Evolutionary conservation across 2,113 vertebrate genomes (phyloP).

Genomic region (Rhinolophus ferrumequinum): DNA sequence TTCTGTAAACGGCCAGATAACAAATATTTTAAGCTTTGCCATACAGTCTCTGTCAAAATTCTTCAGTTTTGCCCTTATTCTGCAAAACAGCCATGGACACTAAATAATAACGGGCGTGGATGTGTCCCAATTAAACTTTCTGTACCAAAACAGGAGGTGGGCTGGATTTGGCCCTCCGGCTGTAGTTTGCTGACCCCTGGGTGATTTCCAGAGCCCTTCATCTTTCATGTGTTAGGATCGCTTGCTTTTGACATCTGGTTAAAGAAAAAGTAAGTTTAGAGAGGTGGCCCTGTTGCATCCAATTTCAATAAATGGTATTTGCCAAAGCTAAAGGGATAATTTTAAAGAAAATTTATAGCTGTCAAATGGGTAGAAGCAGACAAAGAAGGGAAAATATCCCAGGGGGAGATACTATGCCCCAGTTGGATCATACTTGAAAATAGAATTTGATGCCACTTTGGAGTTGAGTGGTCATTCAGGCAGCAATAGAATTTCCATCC

Average conservation of each 20-base stretch:
- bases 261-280: conserved; percentile 23
- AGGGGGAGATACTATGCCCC: background rate
- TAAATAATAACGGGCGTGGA: background rate
- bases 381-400: background rate
- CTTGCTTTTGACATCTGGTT: background rate
- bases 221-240: background rate
- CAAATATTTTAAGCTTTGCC: background rate
- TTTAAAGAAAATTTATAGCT: background rate
- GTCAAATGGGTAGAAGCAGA: background rate
- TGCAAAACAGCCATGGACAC: background rate
- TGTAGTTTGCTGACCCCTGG: background rate
- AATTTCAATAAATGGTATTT: background rate
- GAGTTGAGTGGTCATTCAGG: background rate
- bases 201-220: background rate
- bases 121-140: background rate
- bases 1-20: background rate
- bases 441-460: background rate
- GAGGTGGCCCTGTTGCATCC: background rate
- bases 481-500: background rate
- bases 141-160: background rate
- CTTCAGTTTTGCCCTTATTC: background rate
- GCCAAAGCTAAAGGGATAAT: background rate
- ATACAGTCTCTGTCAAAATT: background rate
- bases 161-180: background rate
- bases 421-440: background rate